Evolutionary conservation across 1,140 invertebrate genomes (phyloP).

Genomic region (Phortica variegata): DNA sequence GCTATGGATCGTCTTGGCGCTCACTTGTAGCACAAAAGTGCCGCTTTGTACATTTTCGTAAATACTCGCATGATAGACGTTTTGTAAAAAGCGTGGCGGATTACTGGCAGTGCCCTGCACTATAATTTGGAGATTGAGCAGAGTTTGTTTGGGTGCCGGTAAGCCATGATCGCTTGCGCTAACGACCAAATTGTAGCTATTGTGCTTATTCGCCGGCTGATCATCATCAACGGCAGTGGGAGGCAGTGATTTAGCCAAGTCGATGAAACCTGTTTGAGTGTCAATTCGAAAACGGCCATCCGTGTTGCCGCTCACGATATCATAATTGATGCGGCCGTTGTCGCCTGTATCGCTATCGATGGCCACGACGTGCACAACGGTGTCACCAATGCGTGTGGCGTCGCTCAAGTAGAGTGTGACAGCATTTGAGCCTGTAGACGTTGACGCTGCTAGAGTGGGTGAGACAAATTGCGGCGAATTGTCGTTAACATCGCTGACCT

Average conservation of each 20-base stretch:
- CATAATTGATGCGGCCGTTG: conserved; percentile 84
- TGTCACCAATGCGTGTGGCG: conserved; percentile 61
- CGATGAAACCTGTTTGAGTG: conserved; percentile 73
- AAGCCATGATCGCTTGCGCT: conserved; percentile 80
- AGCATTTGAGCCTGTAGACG: conserved; percentile 7
- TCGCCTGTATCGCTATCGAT: conserved; percentile 81
- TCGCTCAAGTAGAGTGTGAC: conserved; percentile 60
- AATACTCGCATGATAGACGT: conserved; percentile 74
- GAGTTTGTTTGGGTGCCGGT: conserved; percentile 66
- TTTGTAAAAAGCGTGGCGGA: conserved; percentile 77
- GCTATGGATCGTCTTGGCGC: conserved; percentile 69
- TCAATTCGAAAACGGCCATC: conserved; percentile 77
- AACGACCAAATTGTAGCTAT: conserved; percentile 70
- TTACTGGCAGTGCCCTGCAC: conserved; percentile 74
- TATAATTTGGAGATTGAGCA: conserved; percentile 66
- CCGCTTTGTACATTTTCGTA: conserved; percentile 77
- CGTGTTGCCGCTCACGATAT: conserved; percentile 80
- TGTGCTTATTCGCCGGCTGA: conserved; percentile 33
- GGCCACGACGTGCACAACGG: conserved; percentile 77
- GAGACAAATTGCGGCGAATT: conserved; percentile 81
- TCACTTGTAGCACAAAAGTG: conserved; percentile 75
- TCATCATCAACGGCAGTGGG: conserved; percentile 15
- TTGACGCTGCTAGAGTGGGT: conserved; percentile 49
- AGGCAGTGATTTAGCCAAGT: conserved; percentile 69
- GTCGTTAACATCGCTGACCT: conserved; percentile 84